Evolutionary conservation across 2,113 vertebrate species (phyloP).

Genomic region (Aptenodytes patagonicus): DNA sequence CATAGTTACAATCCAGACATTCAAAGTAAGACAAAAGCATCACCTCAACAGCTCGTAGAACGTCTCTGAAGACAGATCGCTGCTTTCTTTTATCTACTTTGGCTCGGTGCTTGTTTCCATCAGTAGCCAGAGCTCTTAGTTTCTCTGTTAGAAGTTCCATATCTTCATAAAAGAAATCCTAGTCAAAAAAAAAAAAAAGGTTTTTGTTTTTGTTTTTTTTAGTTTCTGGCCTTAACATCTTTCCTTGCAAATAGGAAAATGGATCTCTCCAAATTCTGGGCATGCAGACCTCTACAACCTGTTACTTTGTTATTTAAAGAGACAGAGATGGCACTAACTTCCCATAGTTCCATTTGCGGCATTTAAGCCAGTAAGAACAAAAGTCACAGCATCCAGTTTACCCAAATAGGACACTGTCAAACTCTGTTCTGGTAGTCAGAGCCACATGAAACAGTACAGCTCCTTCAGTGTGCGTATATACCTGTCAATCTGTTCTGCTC

Average conservation of each 20-base stretch:
- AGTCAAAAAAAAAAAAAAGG: background rate
- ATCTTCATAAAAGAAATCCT: slow-evolving; percentile 92
- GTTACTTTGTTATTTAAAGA: background rate
- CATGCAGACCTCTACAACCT: background rate
- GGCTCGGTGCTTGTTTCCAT: slow-evolving; percentile 94
- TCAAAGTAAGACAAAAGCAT: background rate
- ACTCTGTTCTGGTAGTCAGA: background rate
- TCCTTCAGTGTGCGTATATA: background rate
- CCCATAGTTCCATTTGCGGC: background rate
- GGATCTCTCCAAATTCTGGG: background rate
- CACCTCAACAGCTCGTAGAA: slow-evolving; percentile 93
- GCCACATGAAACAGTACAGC: background rate
- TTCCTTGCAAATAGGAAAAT: background rate
- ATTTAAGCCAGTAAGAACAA: background rate
- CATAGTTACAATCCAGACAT: background rate
- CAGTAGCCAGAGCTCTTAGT: slow-evolving; percentile 88
- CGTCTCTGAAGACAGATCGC: slow-evolving; percentile 93
- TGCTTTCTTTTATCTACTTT: slow-evolving; percentile 97
- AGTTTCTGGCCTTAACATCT: background rate
- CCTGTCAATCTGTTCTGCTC: background rate
- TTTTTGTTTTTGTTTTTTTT: too few relatives aligned
- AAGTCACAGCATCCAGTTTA: background rate
- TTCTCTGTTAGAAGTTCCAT: slow-evolving; percentile 88
- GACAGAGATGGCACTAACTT: background rate
- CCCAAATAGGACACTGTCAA: background rate